phyloP scores from a whole-genome alignment of 2,888 invertebrate species.

The Callimorpha dominula region DNA sequence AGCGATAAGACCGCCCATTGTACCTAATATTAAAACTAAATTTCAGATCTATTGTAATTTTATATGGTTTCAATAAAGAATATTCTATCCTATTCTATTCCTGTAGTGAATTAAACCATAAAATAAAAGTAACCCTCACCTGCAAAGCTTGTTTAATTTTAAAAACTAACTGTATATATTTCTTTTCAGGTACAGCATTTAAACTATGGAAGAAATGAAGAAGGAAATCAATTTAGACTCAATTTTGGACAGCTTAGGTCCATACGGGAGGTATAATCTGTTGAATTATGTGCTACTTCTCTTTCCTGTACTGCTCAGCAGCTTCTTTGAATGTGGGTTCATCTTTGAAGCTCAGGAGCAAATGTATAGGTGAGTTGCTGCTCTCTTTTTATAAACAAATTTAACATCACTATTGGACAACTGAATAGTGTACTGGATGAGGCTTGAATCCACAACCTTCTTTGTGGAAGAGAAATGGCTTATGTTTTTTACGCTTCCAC shows the following conservation, averaged over 20 bases:
- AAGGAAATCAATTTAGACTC: conserved; percentile 83
- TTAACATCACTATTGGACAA: background rate
- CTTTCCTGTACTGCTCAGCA: conserved; percentile 77
- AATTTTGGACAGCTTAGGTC: conserved; percentile 78
- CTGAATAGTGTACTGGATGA: no score
- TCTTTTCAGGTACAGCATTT: conserved; percentile 47
- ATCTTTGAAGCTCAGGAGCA: conserved; percentile 81
- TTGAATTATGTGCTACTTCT: conserved; percentile 78
- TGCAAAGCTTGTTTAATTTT: background rate
- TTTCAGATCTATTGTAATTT: no score
- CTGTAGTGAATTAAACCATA: no score
- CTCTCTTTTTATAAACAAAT: background rate
- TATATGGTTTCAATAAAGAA: no score
- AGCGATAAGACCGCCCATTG: no score
- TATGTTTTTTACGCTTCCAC: no score
- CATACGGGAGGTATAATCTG: conserved; percentile 79
- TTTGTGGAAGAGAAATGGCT: no score
- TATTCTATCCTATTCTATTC: no score
- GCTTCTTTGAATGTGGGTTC: conserved; percentile 81
- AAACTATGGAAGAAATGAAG: conserved; percentile 71
- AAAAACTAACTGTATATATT: conserved; percentile 11
- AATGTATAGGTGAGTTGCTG: conserved; percentile 69
- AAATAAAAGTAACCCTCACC: no score
- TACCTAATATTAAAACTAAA: no score
- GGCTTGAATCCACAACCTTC: no score